These are phyloP conservation scores for Drosophila mimica DNA, from an alignment of 2,888 invertebrate species.

Conservation along the genomic window DNA sequence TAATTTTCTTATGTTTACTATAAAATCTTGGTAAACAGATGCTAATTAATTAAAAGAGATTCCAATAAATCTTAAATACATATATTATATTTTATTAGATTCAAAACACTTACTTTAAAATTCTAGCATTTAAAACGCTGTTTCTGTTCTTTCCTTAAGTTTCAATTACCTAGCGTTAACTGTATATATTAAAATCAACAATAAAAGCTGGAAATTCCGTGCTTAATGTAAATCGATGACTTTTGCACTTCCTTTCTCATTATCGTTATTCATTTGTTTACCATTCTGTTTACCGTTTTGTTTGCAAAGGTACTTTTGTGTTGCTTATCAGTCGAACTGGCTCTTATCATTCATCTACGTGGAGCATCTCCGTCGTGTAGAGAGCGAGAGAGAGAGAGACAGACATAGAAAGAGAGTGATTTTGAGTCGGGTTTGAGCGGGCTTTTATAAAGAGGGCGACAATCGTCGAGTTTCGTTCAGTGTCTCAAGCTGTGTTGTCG, in stretches of 20 bases:
- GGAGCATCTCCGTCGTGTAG: neutral
- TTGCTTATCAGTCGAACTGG: slow-evolving; percentile 41
- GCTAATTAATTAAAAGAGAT: neutral
- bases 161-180: neutral
- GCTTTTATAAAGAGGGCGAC: slow-evolving; percentile 62
- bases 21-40: neutral
- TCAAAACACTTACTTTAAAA: too few relatives aligned
- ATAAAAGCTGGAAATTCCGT: slow-evolving; percentile 36
- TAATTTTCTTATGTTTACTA: neutral
- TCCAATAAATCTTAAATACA: neutral
- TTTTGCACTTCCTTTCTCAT: slow-evolving; percentile 47
- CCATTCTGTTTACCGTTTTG: slow-evolving; percentile 40
- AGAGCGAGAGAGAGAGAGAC: slow-evolving; percentile 6
- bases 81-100: neutral
- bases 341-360: slow-evolving; percentile 54
- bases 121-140: too few relatives aligned
- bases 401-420: slow-evolving; percentile 9
- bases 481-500: slow-evolving; percentile 55
- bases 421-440: slow-evolving; percentile 23
- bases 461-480: slow-evolving; percentile 59
- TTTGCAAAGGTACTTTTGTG: slow-evolving; percentile 42
- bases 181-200: neutral
- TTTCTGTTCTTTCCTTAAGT: too few relatives aligned
- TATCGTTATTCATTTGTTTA: slow-evolving; percentile 49
- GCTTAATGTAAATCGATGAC: slow-evolving; percentile 24